A percentile compares a stretch with the other conserved stretches of the same genome.
Conservation (phyloP, 2,797 vertebrate species). For the Orientallactaga sibirica region DNA sequence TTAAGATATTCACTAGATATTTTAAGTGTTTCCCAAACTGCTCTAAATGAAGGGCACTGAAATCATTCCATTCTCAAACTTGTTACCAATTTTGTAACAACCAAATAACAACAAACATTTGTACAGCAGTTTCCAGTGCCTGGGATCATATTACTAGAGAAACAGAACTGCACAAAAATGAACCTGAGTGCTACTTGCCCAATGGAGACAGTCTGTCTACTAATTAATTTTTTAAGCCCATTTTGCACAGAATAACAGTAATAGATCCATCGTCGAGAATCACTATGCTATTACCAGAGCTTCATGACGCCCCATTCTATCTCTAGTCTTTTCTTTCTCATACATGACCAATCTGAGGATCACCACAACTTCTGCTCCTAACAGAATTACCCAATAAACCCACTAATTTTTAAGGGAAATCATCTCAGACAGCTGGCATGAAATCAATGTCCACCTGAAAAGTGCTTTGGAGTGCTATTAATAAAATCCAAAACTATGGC, state of each 20-base stretch:
- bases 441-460: background rate
- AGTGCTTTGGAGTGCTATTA: background rate
- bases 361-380: background rate
- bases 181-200: background rate
- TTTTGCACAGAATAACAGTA: conserved; percentile 26
- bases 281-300: background rate
- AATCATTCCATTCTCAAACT: conserved; percentile 20
- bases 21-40: conserved; percentile 40
- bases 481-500: background rate
- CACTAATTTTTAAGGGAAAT: background rate
- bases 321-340: background rate
- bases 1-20: background rate
- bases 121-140: background rate
- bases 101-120: background rate
- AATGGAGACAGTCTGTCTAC: background rate
- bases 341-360: background rate
- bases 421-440: background rate
- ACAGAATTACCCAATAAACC: background rate
- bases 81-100: background rate
- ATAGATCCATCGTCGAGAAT: background rate
- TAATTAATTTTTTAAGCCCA: background rate
- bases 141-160: background rate
- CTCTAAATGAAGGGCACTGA: background rate
- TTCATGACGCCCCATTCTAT: rapidly evolving
- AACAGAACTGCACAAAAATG: background rate